These are phyloP conservation scores for Odobenus rosmarus DNA, from an alignment of 2,113 vertebrate species.

Conservation along the genomic window DNA sequence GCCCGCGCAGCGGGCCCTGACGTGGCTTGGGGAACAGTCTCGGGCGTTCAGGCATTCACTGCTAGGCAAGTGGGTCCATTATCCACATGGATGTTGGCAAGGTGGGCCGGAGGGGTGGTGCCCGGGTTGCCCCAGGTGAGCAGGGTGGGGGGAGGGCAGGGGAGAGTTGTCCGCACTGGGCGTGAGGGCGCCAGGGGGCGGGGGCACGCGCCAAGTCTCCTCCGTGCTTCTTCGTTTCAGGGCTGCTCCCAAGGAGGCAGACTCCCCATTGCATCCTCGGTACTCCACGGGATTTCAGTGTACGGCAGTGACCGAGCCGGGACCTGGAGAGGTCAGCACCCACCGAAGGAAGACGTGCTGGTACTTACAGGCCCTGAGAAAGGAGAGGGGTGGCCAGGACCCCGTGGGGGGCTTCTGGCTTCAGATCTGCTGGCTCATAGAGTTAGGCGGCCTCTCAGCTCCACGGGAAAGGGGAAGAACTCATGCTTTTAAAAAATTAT, in stretches of 20 bases:
- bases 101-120: rapidly evolving
- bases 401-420: neutral
- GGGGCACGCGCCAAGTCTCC: too few species aligned
- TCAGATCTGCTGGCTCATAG: neutral
- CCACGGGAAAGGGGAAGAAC: neutral
- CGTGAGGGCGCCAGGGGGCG: too few species aligned
- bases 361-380: neutral
- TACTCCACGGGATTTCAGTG: rapidly evolving
- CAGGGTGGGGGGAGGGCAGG: neutral
- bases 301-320: neutral
- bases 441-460: neutral
- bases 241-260: neutral
- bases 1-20: rapidly evolving
- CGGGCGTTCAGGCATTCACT: rapidly evolving
- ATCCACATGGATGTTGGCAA: neutral
- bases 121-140: neutral
- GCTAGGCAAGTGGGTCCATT: too few species aligned
- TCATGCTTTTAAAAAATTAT: neutral
- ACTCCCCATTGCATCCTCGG: neutral
- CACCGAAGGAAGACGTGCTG: neutral
- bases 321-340: neutral
- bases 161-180: too few species aligned
- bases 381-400: neutral
- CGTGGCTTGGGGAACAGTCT: rapidly evolving
- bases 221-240: too few species aligned